phyloP scores from a whole-genome alignment of 2,888 invertebrate genomes.

The Agriotes lineatus region DNA sequence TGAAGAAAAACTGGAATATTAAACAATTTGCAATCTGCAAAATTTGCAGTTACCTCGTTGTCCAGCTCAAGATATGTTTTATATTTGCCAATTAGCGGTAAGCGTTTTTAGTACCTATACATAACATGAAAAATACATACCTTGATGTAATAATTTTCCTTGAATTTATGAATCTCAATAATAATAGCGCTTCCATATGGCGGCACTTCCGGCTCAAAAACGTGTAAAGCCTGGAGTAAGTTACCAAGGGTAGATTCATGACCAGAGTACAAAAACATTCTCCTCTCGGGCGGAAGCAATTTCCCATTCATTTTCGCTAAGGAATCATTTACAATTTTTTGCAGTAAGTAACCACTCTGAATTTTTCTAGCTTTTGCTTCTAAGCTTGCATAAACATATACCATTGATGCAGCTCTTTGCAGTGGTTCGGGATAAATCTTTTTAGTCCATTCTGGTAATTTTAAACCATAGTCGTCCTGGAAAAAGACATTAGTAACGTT shows the following conservation, averaged over 20 bases:
- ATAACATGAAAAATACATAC: too few species aligned
- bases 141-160: constrained; percentile 29
- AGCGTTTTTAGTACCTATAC: too few species aligned
- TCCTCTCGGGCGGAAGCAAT: constrained; percentile 49
- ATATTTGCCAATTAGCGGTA: too few species aligned
- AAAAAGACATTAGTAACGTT: constrained; percentile 47
- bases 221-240: constrained; percentile 52
- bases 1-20: too few species aligned
- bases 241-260: constrained; percentile 60
- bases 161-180: constrained; percentile 54
- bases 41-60: too few species aligned
- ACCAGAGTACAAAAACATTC: constrained; percentile 59
- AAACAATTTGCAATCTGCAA: too few species aligned
- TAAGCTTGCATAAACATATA: constrained; percentile 62
- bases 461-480: constrained; percentile 58
- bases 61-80: too few species aligned
- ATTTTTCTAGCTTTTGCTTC: constrained; percentile 57
- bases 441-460: constrained; percentile 64
- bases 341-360: constrained; percentile 62
- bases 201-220: constrained; percentile 54
- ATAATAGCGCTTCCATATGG: constrained; percentile 57
- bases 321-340: constrained; percentile 57
- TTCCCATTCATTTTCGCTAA: constrained; percentile 48
- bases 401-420: constrained; percentile 57
- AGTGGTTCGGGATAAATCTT: constrained; percentile 61